Base-by-base conservation (phyloP, 2,113 vertebrate species). In the Varanus salvator region DNA sequence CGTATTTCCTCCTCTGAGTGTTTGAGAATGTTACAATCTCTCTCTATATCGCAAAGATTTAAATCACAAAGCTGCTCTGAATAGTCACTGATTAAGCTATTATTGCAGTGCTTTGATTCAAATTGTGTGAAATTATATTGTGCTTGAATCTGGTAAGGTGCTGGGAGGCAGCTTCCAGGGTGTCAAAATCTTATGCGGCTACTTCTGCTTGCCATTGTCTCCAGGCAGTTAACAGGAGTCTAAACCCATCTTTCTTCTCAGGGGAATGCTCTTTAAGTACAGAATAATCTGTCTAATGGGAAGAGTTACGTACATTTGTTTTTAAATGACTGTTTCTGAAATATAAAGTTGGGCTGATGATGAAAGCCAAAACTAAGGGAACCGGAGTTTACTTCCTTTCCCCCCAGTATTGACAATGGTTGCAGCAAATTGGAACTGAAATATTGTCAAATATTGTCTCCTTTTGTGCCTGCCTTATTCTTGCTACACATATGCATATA, bases 11-110 rank as follows among this genome's bases (percentile, higher is more conserved):
- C 71, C 44, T n/a, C 52, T 21, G 23, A 85, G 25, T 60, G 19
- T 21, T 38, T 34, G 5, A 86, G 12, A 2, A 31, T 86, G 57
- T 75, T 75, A 86, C 54, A 86, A 52, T 14, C 29, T 31, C 50
- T 29, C 82, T 34, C 87, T 89, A 54, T 86, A 90, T 14, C 4
- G 64, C 69, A 81, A 92, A 90, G 89, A 93, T 88, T 91, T 88
- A 72, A 50, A 88, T 76, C 90, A 91, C 8, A 71, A 92, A 95
- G 34, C 90, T 44, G 75, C 34, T 85, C 52, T 86, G 85, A 92
- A 93, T 89, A 92, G 88, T 31, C 89, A 85, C 87, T 12, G 84
- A 94, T 93, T 83, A 95, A 88, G 93, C 95, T 93, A 88, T 31
- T 78, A 11, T n/a, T 92, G 84, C 74, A 81, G 50, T 54, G 64